Percentiles rank a stretch among this genome's conserved stretches.
These are phyloP conservation scores for Pipistrellus nathusii DNA, from an alignment of 2,797 vertebrate species.

Conservation along the genomic window DNA sequence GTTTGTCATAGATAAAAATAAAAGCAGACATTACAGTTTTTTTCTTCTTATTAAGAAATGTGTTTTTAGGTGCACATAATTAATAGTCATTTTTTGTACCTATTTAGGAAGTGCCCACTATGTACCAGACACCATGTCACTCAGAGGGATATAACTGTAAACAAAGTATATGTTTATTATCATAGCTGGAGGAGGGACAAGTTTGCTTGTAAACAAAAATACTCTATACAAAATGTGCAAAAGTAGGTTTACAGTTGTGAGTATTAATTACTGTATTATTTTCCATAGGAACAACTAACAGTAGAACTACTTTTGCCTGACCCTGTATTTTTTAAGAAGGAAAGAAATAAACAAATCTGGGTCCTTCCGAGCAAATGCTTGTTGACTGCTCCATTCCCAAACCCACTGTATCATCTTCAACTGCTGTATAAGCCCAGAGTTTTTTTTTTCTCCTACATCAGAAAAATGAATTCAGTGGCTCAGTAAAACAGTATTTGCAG, in stretches of 20 bases:
- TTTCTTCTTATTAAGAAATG: not conserved
- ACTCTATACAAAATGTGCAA: not conserved
- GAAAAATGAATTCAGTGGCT: not conserved
- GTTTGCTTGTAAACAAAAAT: not conserved
- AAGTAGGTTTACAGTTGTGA: not conserved
- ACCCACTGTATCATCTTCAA: not conserved
- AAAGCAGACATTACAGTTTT: not conserved
- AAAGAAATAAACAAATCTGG: not conserved
- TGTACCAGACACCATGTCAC: not conserved
- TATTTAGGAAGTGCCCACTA: not conserved
- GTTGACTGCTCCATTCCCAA: not conserved
- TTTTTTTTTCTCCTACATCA: not conserved
- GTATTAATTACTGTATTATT: not conserved
- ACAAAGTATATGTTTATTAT: not conserved
- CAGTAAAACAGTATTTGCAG: not conserved
- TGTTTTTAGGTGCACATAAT: not conserved
- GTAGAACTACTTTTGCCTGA: not conserved
- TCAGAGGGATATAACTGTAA: not conserved
- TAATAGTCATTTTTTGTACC: not conserved
- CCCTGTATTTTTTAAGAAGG: not conserved
- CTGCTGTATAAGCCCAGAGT: not conserved
- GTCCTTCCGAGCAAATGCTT: not conserved
- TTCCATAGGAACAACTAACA: not conserved
- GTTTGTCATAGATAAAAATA: not conserved
- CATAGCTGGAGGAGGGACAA: not conserved